A percentile compares a stretch with the other conserved stretches of the same genome.
Evolutionary conservation across 2,888 invertebrate genomes (phyloP).

Genomic region (Ischnura elegans): DNA sequence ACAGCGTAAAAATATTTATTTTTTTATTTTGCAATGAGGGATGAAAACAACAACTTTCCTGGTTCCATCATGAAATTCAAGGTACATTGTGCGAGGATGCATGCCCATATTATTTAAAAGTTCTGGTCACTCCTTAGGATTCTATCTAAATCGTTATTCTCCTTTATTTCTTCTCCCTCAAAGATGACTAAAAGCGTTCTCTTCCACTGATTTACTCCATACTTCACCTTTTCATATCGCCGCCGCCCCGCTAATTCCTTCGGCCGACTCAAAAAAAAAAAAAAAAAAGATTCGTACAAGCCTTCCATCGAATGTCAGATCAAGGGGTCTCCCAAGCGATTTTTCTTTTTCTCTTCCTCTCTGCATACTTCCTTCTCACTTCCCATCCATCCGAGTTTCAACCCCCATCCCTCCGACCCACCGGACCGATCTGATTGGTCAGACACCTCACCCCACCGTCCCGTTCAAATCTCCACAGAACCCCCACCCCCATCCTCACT

Average conservation of each 20-base stretch:
- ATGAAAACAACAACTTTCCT: too few species aligned
- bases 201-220: background rate
- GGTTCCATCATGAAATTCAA: too few species aligned
- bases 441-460: background rate
- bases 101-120: too few species aligned
- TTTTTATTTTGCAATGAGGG: too few species aligned
- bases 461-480: background rate
- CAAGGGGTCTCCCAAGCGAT: background rate
- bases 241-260: background rate
- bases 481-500: background rate
- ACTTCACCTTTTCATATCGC: background rate
- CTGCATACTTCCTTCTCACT: background rate
- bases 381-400: background rate
- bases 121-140: too few species aligned
- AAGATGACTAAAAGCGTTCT: background rate
- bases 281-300: background rate
- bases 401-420: background rate
- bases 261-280: background rate
- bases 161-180: background rate
- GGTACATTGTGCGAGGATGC: too few species aligned
- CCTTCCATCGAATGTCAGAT: constrained; percentile 2
- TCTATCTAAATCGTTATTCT: too few species aligned
- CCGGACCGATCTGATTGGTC: background rate
- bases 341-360: too few species aligned
- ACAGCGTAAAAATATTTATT: too few species aligned